Base-by-base conservation (phyloP, 2,797 vertebrate species). In the Octomys mimax region DNA sequence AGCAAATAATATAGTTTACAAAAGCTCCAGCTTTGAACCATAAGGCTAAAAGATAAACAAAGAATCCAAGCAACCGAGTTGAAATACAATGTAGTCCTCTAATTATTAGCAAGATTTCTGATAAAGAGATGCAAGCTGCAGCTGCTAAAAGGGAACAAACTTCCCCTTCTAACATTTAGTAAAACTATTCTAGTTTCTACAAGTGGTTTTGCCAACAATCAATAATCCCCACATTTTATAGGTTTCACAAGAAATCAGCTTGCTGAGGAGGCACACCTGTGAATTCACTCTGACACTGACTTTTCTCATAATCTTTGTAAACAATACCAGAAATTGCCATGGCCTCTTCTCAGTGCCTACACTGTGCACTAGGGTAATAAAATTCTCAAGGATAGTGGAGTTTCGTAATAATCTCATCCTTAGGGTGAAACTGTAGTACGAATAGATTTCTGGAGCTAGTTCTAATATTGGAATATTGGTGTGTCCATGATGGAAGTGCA, bases 341-440 rank as follows among this genome's bases (percentile, higher is more conserved):
- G 49, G 14, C 7, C n/a, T 89, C 62, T 92, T 46, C 75, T 39
- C 49, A 7, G n/a, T 54, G 24, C 42, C 21, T 81, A 21, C 28
- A 59, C 81, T 85, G 10, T 36, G 7, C 68, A 54, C 6, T 36
- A 66, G 39, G 14, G 5, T 52, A 73, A 62, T 64, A 92, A 64
- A 78, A 71, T 24, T 9, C n/a, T 70, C 39, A 49, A 33, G 84
- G 81, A 66, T 62, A 39, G 42, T 79, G 3, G 36, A 64, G 7
- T 70, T 94, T 87, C 90, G 52, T 26, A 82, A 70, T 79, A 95
- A 82, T 87, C 36, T 7, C 82, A 28, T 94, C 36, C 49, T 95
- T 90, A 11, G 78, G 1, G 59, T 94, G 4, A 90, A 96, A 80
- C 57, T 77, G 39, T 54, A 77, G 24, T 31, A 79, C 87, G 12